Evolutionary conservation across 2,888 invertebrate genomes (phyloP).

Genomic region (Oscheius onirici): DNA sequence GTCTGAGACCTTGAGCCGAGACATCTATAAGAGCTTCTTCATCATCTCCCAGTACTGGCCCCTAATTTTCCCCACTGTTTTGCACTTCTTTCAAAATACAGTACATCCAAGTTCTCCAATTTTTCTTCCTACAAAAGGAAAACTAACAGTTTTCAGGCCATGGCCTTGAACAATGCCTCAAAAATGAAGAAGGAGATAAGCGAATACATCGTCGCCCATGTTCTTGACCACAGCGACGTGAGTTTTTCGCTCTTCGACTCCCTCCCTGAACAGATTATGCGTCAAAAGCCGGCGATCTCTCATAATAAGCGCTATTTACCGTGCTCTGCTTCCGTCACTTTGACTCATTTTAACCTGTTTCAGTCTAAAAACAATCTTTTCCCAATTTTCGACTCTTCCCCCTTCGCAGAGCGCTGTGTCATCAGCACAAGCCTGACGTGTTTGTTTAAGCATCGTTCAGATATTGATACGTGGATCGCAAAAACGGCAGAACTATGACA

Average conservation of each 20-base stretch:
- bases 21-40: constrained; percentile 16
- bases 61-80: background rate
- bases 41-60: background rate
- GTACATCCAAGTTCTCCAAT: background rate
- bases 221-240: constrained; percentile 43
- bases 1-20: constrained; percentile 23
- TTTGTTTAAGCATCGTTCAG: background rate
- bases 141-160: background rate
- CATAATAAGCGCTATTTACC: constrained; percentile 27
- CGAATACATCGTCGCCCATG: constrained; percentile 43
- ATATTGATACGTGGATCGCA: constrained; percentile 24
- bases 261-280: background rate
- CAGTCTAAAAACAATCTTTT: too few relatives aligned
- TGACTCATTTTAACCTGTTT: background rate
- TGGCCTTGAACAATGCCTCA: constrained; percentile 4
- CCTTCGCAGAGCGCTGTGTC: too few relatives aligned
- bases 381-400: too few relatives aligned
- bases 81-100: background rate
- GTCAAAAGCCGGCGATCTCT: background rate
- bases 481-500: constrained; percentile 30
- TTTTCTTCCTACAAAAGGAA: background rate
- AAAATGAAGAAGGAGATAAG: constrained; percentile 37
- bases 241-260: background rate
- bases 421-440: too few relatives aligned
- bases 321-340: constrained; percentile 18